phyloP scores from a whole-genome alignment of 35 echinoderm and acorn worm genomes.

The Apostichopus parvimensis region DNA sequence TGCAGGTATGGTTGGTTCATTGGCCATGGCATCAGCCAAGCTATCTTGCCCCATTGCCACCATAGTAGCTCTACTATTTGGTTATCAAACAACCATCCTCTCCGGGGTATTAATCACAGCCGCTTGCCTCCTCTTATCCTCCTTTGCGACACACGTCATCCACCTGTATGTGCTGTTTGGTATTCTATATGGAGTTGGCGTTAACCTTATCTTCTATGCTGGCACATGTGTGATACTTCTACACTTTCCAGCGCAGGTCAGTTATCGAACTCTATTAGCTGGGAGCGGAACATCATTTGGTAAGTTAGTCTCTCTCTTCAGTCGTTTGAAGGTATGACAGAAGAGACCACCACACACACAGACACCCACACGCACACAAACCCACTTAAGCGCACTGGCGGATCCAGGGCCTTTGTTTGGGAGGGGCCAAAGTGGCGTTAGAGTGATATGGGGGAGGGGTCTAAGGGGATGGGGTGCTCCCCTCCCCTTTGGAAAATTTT shows the following conservation, averaged over 20 bases:
- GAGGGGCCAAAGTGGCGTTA: too few relatives aligned
- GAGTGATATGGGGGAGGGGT: too few relatives aligned
- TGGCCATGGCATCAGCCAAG: neutral
- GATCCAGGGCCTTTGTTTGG: too few relatives aligned
- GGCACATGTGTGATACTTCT: neutral
- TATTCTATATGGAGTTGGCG: neutral
- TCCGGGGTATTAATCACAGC: neutral
- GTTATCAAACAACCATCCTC: neutral
- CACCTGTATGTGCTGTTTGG: neutral
- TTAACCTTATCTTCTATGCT: neutral
- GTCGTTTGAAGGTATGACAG: neutral
- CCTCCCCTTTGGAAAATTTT: too few relatives aligned
- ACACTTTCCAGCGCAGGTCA: neutral
- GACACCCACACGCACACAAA: too few relatives aligned
- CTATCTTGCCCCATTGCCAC: neutral
- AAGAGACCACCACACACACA: too few relatives aligned
- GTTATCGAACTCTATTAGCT: slow-evolving; percentile 1
- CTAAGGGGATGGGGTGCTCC: too few relatives aligned
- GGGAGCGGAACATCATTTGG: neutral
- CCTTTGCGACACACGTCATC: neutral
- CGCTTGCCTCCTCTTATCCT: neutral
- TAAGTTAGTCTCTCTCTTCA: neutral
- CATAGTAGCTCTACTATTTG: neutral
- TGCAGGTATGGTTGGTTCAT: neutral
- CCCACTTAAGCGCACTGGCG: too few relatives aligned